Conservation (phyloP, 2,888 invertebrate species). For the Amphipyra berbera region DNA sequence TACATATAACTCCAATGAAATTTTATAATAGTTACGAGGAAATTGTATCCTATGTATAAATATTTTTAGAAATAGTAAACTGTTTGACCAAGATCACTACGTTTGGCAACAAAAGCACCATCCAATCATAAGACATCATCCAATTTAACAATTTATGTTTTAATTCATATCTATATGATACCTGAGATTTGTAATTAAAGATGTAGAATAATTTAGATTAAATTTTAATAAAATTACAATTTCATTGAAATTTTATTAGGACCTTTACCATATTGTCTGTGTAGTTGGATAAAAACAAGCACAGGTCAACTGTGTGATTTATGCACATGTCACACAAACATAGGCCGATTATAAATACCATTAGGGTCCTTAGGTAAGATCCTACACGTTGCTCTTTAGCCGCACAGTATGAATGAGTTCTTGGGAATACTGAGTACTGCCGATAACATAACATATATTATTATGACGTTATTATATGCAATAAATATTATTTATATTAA, state of each 20-base stretch:
- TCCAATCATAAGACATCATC: no score
- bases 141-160: no score
- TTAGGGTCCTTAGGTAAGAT: conserved; percentile 85
- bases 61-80: conserved; percentile 8
- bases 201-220: no score
- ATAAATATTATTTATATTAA: conserved; percentile 17
- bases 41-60: background rate
- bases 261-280: conserved; percentile 35
- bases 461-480: conserved; percentile 58
- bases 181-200: no score
- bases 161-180: no score
- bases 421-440: conserved; percentile 85
- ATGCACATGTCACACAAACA: conserved; percentile 50
- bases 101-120: no score
- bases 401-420: conserved; percentile 86
- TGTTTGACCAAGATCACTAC: no score
- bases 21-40: conserved; percentile 15
- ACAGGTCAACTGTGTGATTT: conserved; percentile 44
- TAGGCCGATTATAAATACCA: conserved; percentile 82
- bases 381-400: conserved; percentile 87
- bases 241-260: conserved; percentile 51
- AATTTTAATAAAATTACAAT: conserved; percentile 1
- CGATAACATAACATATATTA: conserved; percentile 70
- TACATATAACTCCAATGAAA: conserved; percentile 56
- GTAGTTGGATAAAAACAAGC: conserved; percentile 46